These are phyloP conservation scores for Ectropis crepuscularia DNA, from an alignment of 2,888 invertebrate genomes.

Conservation along the genomic window DNA sequence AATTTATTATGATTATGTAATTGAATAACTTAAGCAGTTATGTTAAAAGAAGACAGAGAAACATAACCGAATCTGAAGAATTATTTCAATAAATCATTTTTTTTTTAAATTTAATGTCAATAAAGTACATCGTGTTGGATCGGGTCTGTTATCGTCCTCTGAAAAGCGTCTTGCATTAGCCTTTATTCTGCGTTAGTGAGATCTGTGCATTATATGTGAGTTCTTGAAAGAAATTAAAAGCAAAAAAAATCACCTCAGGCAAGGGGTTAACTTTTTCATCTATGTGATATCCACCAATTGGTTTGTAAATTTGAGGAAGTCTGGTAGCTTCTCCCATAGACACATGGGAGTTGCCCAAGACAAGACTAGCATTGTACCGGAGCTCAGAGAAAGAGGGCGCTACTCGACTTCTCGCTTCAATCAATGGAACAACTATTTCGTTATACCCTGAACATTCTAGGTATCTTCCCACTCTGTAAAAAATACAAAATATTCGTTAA, in stretches of 20 bases:
- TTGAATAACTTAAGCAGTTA: too few species aligned
- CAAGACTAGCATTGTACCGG: slow-evolving; percentile 33
- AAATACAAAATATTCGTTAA: background rate
- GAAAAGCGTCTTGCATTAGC: too few species aligned
- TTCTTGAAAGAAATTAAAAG: background rate
- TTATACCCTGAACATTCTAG: slow-evolving; percentile 22
- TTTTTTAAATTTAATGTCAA: too few species aligned
- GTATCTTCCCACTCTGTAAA: background rate
- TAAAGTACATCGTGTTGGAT: too few species aligned
- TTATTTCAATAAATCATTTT: too few species aligned
- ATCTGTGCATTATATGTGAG: too few species aligned
- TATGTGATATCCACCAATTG: slow-evolving; percentile 46
- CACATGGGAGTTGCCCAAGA: slow-evolving; percentile 34
- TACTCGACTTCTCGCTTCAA: slow-evolving; percentile 26
- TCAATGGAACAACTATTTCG: slow-evolving; percentile 34
- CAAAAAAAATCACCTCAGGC: slow-evolving; percentile 35
- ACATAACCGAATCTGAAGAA: too few species aligned
- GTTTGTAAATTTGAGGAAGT: slow-evolving; percentile 37
- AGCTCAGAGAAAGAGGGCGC: slow-evolving; percentile 36
- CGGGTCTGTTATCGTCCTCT: too few species aligned
- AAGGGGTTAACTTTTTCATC: slow-evolving; percentile 40
- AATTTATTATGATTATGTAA: too few species aligned
- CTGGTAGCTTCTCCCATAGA: slow-evolving; percentile 28
- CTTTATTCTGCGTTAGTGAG: too few species aligned
- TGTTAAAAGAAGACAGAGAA: too few species aligned